Conservation (phyloP, 2,888 invertebrate species). For the Dorcus parallelipipedus region DNA sequence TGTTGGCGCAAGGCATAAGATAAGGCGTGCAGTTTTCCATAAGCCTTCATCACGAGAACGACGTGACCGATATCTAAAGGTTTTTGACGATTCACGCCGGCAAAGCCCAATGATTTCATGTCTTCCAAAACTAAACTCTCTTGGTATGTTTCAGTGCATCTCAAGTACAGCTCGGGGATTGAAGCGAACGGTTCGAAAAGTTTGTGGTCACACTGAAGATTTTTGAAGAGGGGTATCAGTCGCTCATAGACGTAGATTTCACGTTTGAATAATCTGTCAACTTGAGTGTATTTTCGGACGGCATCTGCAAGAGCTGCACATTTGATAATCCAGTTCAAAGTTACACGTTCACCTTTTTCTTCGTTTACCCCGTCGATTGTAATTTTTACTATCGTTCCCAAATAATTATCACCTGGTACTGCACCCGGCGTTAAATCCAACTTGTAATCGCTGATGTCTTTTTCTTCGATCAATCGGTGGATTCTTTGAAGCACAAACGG, state of each 20-base stretch:
- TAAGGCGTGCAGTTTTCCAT: constrained; percentile 36
- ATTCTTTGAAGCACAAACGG: background rate
- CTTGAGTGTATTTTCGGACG: constrained; percentile 26
- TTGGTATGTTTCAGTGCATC: constrained; percentile 22
- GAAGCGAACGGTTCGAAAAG: constrained; percentile 21
- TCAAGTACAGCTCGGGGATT: constrained; percentile 22
- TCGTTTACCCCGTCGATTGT: constrained; percentile 15
- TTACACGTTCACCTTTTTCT: constrained; percentile 3
- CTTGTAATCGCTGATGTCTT: background rate
- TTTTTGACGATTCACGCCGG: constrained; percentile 20
- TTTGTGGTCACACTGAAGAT: constrained; percentile 25
- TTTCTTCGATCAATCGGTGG: background rate
- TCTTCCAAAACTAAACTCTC: constrained; percentile 32
- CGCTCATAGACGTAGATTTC: constrained; percentile 34
- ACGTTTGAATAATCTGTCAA: constrained; percentile 29
- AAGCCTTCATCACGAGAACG: constrained; percentile 28
- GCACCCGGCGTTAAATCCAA: constrained; percentile 21
- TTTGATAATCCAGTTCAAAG: constrained; percentile 34
- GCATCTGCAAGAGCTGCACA: constrained; percentile 27
- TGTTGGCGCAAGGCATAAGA: constrained; percentile 33
- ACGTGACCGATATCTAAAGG: constrained; percentile 32
- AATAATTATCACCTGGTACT: constrained; percentile 34
- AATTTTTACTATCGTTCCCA: constrained; percentile 30
- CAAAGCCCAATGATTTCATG: constrained; percentile 29
- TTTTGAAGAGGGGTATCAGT: constrained; percentile 28